Evolutionary conservation across 2,113 vertebrate species (phyloP), one percentile per base, ranked within the genome.

Genomic region (Corapipo altera): DNA sequence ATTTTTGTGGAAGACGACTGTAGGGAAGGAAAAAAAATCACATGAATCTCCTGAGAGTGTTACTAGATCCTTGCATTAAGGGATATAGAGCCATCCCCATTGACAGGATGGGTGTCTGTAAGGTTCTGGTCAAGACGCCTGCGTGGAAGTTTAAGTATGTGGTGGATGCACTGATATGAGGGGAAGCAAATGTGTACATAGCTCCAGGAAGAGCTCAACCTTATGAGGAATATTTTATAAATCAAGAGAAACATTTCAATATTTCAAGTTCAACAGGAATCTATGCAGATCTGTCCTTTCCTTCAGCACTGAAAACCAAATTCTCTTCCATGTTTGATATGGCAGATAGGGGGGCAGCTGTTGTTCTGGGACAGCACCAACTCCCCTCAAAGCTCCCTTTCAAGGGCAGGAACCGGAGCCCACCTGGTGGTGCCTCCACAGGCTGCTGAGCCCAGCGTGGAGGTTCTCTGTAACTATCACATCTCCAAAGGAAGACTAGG

Each of bases 211-310:
- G 8, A 48, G 8, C 41, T 61, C 58, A 57, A 12, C 28, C 58
- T 5, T 24, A 17, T 33, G 27, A 39, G 24, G 12, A 70, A 39
- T 85, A 35, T 65, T 87, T 79, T 64, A 82, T 79, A 82, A 79
- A 61, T 65, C 28, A 37, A 61, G 30, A 39, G 24, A 9, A 70
- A 39, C 82, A 35, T 61, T 87, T 79, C n/a, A n/a, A n/a, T n/a
- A n/a, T n/a, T n/a, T n/a, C n/a, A 57, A 35, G 28, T 32, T 59
- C 0, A 2, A 11, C 0, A 49, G 19, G 30, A 84, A 70, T 54
- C 15, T 20, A 2, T 2, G 8, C 27, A 58, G 61, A 13, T 12
- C 9, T n/a, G 21, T 65, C 67, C 39, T 49, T 70, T 32, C 59
- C 30, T 54, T 75, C 22, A 21, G 26, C 18, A 35, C 39, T 52